phyloP scores from a whole-genome alignment of 2,888 invertebrate genomes.

The Xanthorhoe designata region DNA sequence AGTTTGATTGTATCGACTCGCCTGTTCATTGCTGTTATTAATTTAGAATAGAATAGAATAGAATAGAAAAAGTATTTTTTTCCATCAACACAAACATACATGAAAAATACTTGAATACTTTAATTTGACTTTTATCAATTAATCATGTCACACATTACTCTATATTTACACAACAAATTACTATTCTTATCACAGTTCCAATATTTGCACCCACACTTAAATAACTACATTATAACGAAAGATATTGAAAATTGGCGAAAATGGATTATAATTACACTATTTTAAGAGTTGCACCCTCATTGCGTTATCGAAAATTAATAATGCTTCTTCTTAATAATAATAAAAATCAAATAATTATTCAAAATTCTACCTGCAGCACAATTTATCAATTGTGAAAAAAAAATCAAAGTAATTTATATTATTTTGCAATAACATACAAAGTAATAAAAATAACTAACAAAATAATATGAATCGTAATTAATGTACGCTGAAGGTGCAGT shows the following conservation, averaged over 20 bases:
- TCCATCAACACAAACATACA: no score
- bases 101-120: no score
- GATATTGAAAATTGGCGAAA: neutral
- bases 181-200: conserved; percentile 78
- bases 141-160: conserved; percentile 30
- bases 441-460: conserved; percentile 1
- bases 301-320: no score
- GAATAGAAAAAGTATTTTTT: no score
- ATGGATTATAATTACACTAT: no score
- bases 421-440: neutral
- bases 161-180: conserved; percentile 64
- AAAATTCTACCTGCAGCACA: neutral
- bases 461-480: neutral
- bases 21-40: conserved; percentile 1
- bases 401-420: neutral
- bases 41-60: no score
- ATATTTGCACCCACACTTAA: conserved; percentile 70
- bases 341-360: no score
- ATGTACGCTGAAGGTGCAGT: neutral
- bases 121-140: conserved; percentile 30
- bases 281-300: no score
- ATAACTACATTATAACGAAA: conserved; percentile 23
- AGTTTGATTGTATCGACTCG: conserved; percentile 5
- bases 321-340: no score
- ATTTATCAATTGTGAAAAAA: neutral